Percentiles rank a stretch among this genome's conserved stretches.
Evolutionary conservation across 2,888 invertebrate species (phyloP).

Genomic region (Patella ulyssiponensis): DNA sequence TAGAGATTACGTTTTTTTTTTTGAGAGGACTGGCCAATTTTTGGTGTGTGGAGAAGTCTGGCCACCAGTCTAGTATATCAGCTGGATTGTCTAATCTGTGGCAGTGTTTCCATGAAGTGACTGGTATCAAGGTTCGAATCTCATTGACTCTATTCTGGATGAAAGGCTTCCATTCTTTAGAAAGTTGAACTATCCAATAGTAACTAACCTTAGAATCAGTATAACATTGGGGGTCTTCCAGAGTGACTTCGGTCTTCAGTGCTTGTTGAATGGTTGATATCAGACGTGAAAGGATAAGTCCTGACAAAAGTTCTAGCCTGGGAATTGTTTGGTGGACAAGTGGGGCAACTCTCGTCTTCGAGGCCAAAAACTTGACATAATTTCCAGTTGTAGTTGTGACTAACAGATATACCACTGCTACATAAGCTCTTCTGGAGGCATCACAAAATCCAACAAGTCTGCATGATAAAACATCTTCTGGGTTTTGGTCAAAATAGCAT

Average conservation of each 20-base stretch:
- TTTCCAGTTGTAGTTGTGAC: not conserved
- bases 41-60: too few species aligned
- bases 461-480: not conserved
- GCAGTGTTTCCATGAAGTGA: not conserved
- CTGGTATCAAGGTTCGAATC: not conserved
- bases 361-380: not conserved
- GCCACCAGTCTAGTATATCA: too few species aligned
- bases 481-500: not conserved
- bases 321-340: not conserved
- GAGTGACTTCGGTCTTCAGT: not conserved
- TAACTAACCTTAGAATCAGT: not conserved
- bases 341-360: conserved; percentile 6
- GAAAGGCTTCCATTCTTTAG: not conserved
- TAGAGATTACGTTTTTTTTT: too few species aligned
- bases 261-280: not conserved
- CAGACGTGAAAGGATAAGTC: not conserved
- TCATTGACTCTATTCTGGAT: conserved; percentile 4
- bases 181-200: conserved; percentile 4
- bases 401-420: not conserved
- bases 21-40: too few species aligned
- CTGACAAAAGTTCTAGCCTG: conserved; percentile 7
- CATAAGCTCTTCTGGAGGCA: not conserved
- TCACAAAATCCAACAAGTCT: conserved; percentile 5
- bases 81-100: not conserved
- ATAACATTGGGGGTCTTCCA: not conserved